These are phyloP conservation scores for Cebus imitator DNA, from an alignment of 2,113 vertebrate genomes.

Conservation along the genomic window DNA sequence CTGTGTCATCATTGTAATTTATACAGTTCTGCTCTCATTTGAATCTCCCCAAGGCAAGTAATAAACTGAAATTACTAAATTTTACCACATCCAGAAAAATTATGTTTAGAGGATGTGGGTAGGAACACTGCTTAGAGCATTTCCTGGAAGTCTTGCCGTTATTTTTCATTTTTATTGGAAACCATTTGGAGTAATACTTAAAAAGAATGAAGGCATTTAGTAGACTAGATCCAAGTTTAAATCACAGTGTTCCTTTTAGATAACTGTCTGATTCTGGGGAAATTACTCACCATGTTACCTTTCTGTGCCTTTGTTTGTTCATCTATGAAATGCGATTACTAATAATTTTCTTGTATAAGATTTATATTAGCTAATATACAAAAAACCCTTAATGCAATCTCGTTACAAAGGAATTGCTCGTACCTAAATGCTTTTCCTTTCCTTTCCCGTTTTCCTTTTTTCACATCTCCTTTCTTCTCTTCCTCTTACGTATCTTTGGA, in stretches of 20 bases:
- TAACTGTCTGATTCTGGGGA: not conserved
- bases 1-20: not conserved
- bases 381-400: not conserved
- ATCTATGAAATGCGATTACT: not conserved
- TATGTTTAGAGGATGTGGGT: not conserved
- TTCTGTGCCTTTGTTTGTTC: not conserved
- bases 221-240: not conserved
- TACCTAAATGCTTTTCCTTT: not conserved
- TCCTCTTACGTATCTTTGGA: not conserved
- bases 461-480: not conserved
- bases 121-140: not conserved
- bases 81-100: constrained; percentile 29
- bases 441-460: not conserved
- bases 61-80: constrained; percentile 9
- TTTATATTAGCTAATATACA: not conserved
- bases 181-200: not conserved
- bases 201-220: not conserved
- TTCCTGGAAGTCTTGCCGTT: not conserved
- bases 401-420: not conserved
- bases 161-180: constrained; percentile 14
- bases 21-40: constrained; percentile 25
- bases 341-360: not conserved
- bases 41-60: not conserved
- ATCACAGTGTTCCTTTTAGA: not conserved
- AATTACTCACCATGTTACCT: not conserved